Conservation (phyloP, 1,140 invertebrate genomes). For the Drosophila pectinifera region DNA sequence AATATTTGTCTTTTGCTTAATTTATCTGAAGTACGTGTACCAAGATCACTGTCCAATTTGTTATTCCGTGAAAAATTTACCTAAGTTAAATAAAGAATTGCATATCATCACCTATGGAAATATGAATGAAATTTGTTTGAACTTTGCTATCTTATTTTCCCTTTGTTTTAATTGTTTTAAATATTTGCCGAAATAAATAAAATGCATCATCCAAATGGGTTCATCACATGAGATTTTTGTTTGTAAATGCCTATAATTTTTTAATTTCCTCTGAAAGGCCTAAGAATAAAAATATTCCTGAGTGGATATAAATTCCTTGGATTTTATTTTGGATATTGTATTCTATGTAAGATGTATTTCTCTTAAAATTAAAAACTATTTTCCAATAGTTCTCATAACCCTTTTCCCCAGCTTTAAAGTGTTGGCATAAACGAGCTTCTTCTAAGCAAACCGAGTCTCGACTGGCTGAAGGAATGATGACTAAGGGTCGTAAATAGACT, state of each 20-base stretch:
- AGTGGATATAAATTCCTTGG: no score
- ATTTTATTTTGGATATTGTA: no score
- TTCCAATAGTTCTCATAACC: neutral
- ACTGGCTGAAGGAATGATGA: conserved; percentile 7
- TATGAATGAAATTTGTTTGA: conserved; percentile 10
- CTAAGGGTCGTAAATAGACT: conserved; percentile 45
- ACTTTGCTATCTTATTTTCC: neutral
- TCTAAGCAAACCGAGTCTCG: conserved; percentile 12
- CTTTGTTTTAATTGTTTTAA: neutral
- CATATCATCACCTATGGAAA: neutral
- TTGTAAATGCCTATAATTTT: no score
- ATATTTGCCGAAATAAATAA: neutral
- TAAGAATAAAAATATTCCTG: neutral
- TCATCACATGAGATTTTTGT: no score
- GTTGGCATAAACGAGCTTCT: neutral
- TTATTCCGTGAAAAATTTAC: neutral
- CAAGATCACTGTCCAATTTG: neutral
- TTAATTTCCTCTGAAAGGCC: no score
- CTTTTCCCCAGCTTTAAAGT: neutral
- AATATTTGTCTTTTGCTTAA: neutral
- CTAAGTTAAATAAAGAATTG: conserved; percentile 6
- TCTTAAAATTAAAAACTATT: no score
- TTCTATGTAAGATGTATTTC: neutral
- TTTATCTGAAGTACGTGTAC: conserved; percentile 28
- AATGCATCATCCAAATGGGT: neutral